phyloP scores from a whole-genome alignment of 2,888 invertebrate species.

The Amblyjoppa proteus region DNA sequence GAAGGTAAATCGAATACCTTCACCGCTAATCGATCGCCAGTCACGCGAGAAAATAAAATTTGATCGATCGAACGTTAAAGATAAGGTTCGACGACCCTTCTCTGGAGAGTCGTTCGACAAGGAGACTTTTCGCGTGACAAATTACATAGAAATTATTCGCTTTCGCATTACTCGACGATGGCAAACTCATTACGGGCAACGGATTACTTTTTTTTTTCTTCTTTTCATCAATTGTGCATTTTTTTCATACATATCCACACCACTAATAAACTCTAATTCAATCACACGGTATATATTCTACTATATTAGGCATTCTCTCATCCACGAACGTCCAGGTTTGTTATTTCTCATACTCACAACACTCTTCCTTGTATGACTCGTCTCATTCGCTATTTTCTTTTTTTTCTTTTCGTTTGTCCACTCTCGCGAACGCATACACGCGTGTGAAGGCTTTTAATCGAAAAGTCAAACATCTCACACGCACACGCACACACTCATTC shows the following conservation, averaged over 20 bases:
- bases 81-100: conserved; percentile 23
- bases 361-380: conserved; percentile 32
- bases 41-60: conserved; percentile 14
- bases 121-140: conserved; percentile 1
- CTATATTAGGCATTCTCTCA: conserved; percentile 53
- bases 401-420: conserved; percentile 3
- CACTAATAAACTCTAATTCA: conserved; percentile 48
- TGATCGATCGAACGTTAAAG: conserved; percentile 21
- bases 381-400: conserved; percentile 21
- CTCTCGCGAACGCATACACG: conserved; percentile 35
- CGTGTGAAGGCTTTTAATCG: conserved; percentile 42
- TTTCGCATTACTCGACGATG: conserved; percentile 9
- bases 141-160: conserved; percentile 29
- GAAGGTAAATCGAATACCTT: conserved; percentile 25
- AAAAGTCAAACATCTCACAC: conserved; percentile 54
- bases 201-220: conserved; percentile 48
- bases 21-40: neutral
- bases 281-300: conserved; percentile 46
- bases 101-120: conserved; percentile 4
- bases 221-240: conserved; percentile 66
- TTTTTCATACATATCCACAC: conserved; percentile 55
- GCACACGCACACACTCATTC: neutral
- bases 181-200: conserved; percentile 65
- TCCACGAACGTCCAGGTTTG: conserved; percentile 35
- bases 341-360: conserved; percentile 47